Evolutionary conservation across 2,797 vertebrate species (phyloP).

Genomic region (Lophotriccus pileatus): DNA sequence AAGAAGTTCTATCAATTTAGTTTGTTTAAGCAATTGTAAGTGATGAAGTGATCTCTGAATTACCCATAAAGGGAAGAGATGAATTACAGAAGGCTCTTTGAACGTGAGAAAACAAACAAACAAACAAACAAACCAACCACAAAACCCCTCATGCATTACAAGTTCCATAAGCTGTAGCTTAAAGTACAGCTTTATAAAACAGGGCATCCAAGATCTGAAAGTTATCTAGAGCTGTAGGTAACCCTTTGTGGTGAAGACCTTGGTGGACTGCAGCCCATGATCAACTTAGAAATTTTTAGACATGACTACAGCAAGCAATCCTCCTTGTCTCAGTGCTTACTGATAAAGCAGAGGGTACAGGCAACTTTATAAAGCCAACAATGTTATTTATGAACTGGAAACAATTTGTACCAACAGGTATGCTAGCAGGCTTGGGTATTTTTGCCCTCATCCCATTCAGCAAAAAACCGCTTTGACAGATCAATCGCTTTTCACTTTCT

Average conservation of each 20-base stretch:
- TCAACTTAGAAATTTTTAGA: background rate
- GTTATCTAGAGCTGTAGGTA: background rate
- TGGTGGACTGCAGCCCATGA: background rate
- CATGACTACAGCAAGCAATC: background rate
- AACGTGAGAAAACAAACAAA: background rate
- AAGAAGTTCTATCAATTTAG: background rate
- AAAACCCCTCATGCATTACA: no score
- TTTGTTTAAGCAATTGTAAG: background rate
- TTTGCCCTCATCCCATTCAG: background rate
- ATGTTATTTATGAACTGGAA: background rate
- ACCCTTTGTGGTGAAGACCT: background rate
- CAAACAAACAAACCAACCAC: background rate
- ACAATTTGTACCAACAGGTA: background rate
- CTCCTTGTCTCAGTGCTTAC: background rate
- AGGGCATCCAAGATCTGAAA: background rate
- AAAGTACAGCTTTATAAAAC: background rate
- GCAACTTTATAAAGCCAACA: background rate
- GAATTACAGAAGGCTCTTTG: background rate
- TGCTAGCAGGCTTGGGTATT: background rate
- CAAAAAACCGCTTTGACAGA: background rate
- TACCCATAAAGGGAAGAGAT: background rate
- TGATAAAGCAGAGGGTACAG: background rate
- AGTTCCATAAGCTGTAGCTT: background rate
- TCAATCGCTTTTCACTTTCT: background rate
- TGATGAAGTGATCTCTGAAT: background rate